These are phyloP conservation scores for Pheosia tremula DNA, from an alignment of 2,888 invertebrate genomes.

Conservation along the genomic window DNA sequence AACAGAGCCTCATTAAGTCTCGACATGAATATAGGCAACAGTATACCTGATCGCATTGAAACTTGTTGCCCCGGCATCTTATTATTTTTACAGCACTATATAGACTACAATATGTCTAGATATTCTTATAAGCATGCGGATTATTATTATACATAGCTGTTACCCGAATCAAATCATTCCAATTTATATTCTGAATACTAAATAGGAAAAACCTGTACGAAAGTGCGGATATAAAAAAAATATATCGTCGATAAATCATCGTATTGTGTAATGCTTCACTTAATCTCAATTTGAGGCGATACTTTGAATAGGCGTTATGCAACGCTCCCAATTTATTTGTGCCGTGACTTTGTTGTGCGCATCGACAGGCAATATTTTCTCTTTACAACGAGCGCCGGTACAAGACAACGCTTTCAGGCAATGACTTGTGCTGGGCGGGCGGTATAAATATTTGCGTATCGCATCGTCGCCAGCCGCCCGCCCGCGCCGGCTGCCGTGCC, in stretches of 20 bases:
- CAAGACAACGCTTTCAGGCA: slow-evolving; percentile 80
- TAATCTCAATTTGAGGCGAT: slow-evolving; percentile 60
- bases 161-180: not conserved
- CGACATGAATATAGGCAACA: slow-evolving; percentile 35
- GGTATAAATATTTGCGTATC: slow-evolving; percentile 79
- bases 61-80: too few relatives aligned
- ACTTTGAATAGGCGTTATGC: slow-evolving; percentile 44
- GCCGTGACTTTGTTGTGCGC: slow-evolving; percentile 63
- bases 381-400: slow-evolving; percentile 59
- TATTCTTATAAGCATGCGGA: too few relatives aligned
- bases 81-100: not conserved
- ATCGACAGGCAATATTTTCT: slow-evolving; percentile 73
- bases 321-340: slow-evolving; percentile 52
- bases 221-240: slow-evolving; percentile 35
- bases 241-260: slow-evolving; percentile 45
- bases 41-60: slow-evolving; percentile 3
- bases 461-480: slow-evolving; percentile 45
- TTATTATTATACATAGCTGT: not conserved
- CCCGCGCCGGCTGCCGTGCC: slow-evolving; percentile 37
- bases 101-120: too few relatives aligned
- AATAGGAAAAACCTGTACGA: slow-evolving; percentile 15
- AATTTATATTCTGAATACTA: not conserved
- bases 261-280: slow-evolving; percentile 45
- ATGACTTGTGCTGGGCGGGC: slow-evolving; percentile 66
- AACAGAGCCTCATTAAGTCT: slow-evolving; percentile 30